Conservation (phyloP, 2,888 invertebrate genomes). For the Tridacna crocea region DNA sequence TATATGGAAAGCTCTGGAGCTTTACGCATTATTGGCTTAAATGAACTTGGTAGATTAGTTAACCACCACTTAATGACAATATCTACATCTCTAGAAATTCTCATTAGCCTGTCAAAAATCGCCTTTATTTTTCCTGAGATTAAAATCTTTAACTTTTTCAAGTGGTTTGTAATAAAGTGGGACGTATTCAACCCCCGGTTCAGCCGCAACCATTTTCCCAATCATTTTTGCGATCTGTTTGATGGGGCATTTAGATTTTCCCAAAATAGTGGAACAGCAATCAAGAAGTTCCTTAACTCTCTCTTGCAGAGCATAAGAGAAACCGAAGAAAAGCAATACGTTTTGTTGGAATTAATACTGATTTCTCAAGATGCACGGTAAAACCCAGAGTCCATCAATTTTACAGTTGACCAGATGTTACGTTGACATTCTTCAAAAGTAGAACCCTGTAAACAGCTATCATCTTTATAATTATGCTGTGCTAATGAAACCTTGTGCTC, state of each 20-base stretch:
- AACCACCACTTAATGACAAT: neutral
- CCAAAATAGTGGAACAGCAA: too few relatives aligned
- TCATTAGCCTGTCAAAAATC: neutral
- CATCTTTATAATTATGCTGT: neutral
- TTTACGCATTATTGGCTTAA: too few relatives aligned
- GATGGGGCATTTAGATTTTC: neutral
- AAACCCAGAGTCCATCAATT: too few relatives aligned
- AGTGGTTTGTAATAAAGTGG: too few relatives aligned
- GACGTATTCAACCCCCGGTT: neutral
- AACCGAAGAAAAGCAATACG: neutral
- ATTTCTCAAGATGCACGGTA: neutral
- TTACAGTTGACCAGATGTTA: too few relatives aligned
- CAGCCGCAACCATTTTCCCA: neutral
- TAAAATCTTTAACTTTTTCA: too few relatives aligned
- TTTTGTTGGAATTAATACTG: neutral
- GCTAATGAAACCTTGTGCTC: neutral
- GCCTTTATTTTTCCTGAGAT: too few relatives aligned
- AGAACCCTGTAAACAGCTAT: too few relatives aligned
- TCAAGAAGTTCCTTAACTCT: neutral
- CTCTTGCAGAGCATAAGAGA: neutral
- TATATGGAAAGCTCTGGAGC: too few relatives aligned
- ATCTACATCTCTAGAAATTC: neutral
- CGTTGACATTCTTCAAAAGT: too few relatives aligned
- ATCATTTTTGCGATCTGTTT: neutral
- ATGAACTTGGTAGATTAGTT: neutral